Percentiles rank a stretch among this genome's conserved stretches.
Conservation (phyloP, 1,140 invertebrate species). For the Battus philenor region DNA sequence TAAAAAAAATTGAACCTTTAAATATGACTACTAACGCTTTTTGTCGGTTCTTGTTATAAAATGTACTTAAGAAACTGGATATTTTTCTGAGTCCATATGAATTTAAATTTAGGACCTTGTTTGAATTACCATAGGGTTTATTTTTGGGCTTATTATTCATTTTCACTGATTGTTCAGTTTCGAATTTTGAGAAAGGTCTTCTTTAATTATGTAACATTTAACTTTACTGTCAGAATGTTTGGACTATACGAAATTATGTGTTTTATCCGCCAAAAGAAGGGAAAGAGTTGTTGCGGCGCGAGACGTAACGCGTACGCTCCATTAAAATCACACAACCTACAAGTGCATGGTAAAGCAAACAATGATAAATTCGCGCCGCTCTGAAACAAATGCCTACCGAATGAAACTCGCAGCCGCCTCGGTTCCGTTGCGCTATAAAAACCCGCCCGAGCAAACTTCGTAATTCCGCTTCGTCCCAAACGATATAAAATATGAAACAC, state of each 20-base stretch:
- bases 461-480: slow-evolving; percentile 62
- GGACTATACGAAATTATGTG: slow-evolving; percentile 18
- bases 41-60: no score
- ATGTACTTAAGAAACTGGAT: no score
- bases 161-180: no score
- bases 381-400: slow-evolving; percentile 57
- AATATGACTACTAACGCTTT: no score
- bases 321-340: slow-evolving; percentile 58
- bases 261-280: slow-evolving; percentile 22
- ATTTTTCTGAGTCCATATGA: no score
- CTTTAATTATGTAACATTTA: no score
- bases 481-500: slow-evolving; percentile 74
- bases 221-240: neutral
- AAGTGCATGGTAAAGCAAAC: slow-evolving; percentile 46
- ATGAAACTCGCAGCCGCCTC: slow-evolving; percentile 54
- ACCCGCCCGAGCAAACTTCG: slow-evolving; percentile 65
- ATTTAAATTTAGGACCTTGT: no score
- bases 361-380: slow-evolving; percentile 56
- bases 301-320: slow-evolving; percentile 31
- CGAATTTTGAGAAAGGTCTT: no score
- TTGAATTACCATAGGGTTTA: no score
- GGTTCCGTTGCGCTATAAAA: slow-evolving; percentile 63
- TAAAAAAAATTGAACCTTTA: no score
- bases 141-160: no score
- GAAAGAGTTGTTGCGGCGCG: slow-evolving; percentile 33